These are phyloP conservation scores for Enteromius radiatus DNA, from an alignment of 2,797 vertebrate genomes.

Conservation along the genomic window DNA sequence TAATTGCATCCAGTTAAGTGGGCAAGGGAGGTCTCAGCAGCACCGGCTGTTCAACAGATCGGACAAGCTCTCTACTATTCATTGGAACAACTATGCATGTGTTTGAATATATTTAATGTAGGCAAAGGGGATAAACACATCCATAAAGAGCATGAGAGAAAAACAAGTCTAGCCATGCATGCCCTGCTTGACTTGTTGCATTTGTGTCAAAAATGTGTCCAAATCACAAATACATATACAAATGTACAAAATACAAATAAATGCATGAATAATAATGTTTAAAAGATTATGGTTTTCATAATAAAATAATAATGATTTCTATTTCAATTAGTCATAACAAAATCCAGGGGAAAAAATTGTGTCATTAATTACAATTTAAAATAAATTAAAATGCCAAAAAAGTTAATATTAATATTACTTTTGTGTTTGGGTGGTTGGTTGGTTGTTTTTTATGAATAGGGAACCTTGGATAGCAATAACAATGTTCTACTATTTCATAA, in stretches of 20 bases:
- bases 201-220: not conserved
- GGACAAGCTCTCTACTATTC: slow-evolving; percentile 11
- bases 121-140: not conserved
- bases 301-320: not conserved
- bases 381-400: not conserved
- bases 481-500: not conserved
- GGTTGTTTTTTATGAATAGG: not conserved
- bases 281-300: not conserved
- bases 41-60: slow-evolving; percentile 31
- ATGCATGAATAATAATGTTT: not conserved
- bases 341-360: not conserved
- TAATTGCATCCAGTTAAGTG: slow-evolving; percentile 48
- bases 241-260: too few relatives aligned
- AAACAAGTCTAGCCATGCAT: not conserved
- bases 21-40: slow-evolving; percentile 35
- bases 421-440: too few relatives aligned
- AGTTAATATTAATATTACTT: too few relatives aligned
- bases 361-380: not conserved
- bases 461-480: not conserved
- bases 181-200: not conserved
- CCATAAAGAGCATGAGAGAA: not conserved
- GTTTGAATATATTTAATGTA: not conserved
- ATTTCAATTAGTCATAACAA: not conserved
- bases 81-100: slow-evolving; percentile 2
- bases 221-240: not conserved